phyloP scores from a whole-genome alignment of 2,113 vertebrate genomes.

The Oreochromis spilurus region DNA sequence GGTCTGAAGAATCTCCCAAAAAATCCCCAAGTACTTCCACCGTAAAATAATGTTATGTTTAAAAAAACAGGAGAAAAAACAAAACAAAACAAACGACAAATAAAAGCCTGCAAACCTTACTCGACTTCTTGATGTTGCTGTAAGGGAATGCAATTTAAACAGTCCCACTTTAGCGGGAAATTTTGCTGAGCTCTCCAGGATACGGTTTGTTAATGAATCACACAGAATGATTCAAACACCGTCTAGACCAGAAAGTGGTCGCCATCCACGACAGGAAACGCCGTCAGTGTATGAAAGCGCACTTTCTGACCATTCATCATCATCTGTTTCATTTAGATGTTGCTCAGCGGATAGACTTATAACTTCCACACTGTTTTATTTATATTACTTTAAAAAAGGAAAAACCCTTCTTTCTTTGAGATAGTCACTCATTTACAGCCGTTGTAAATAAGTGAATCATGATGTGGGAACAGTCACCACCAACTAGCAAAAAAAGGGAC shows the following conservation, averaged over 20 bases:
- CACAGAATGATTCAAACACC: slow-evolving; percentile 48
- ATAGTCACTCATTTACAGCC: not conserved
- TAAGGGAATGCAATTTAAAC: not conserved
- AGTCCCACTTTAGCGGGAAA: not conserved
- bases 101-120: not conserved
- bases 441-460: not conserved
- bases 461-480: not conserved
- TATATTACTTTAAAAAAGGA: not conserved
- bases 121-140: not conserved
- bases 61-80: not conserved
- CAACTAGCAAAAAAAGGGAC: not conserved
- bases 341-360: not conserved
- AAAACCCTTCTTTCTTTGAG: not conserved
- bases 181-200: slow-evolving; percentile 2
- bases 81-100: not conserved
- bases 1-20: not conserved
- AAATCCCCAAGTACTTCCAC: not conserved
- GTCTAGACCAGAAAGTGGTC: slow-evolving; percentile 45
- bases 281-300: not conserved
- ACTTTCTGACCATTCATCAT: not conserved
- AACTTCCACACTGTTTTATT: not conserved
- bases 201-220: slow-evolving; percentile 44
- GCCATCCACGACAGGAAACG: not conserved
- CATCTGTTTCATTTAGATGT: not conserved
- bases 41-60: not conserved